Evolutionary conservation across 1,140 invertebrate genomes (phyloP), one percentile per base, ranked within the genome.

Genomic region (Pectinophora gossypiella): DNA sequence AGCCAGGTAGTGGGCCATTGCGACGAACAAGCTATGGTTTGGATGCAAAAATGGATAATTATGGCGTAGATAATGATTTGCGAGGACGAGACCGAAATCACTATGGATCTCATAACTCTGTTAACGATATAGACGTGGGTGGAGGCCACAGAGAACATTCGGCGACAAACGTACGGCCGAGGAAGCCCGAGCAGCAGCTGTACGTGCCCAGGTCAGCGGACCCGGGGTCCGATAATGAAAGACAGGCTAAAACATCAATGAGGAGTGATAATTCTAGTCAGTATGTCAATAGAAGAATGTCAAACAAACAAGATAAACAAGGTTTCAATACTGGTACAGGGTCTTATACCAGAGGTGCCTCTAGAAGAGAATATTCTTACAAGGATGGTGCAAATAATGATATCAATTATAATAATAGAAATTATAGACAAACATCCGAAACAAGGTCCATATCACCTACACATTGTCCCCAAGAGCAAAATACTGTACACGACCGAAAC

Each of bases 1-100:
- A 80, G 65, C 84, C 85, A 68, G 85, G 86, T 61, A 88, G 86
- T 78, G 87, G 87, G 21, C 86, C 86, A 50, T 66, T 88, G 42
- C 85, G 84, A 67, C 75, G 86, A 68, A 80, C 82, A 46, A 69
- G 77, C 60, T 81, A 78, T 83, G 82, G 79, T 75, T 68, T 77
- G 54, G 82, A 87, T 65, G 56, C 58, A 51, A 87, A 72, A 72
- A 81, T 84, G 76, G 79, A 87, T 50, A 64, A 69, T 23, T 75
- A 72, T 51, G 77, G 80, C 59, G 45, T 72, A 61, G 78, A 85
- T 54, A 76, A 72, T 48, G 47, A 59, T 56, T 48, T 64, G 18
- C 76, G 70, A 59, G 64, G 56, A 40, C 65, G 64, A 64, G 64
- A 73, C 16, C 57, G 62, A 36, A 70, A 60, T 51, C 74, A 86